Percentiles rank a stretch among this genome's conserved stretches.
These are phyloP conservation scores for Frankliniella fusca DNA, from an alignment of 2,888 invertebrate genomes.

Conservation along the genomic window DNA sequence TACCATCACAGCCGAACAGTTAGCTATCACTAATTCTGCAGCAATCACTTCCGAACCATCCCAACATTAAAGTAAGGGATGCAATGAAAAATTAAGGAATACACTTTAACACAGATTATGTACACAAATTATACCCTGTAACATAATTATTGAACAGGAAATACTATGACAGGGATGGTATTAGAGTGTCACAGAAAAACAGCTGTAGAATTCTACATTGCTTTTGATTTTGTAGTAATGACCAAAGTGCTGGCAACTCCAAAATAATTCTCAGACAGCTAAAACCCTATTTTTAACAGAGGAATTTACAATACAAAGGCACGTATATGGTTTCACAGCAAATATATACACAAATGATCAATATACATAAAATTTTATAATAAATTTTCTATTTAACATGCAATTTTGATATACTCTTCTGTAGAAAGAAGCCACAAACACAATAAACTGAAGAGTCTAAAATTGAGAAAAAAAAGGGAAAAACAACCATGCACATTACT, in stretches of 20 bases:
- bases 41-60: background rate
- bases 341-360: too few species aligned
- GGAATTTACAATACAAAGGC: background rate
- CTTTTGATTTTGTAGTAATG: too few species aligned
- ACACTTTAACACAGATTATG: too few species aligned
- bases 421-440: too few species aligned
- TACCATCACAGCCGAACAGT: constrained; percentile 1
- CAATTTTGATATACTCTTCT: background rate
- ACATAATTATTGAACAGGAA: too few species aligned
- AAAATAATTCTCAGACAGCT: background rate
- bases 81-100: too few species aligned
- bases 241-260: background rate
- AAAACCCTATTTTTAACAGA: background rate
- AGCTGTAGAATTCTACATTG: background rate
- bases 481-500: background rate
- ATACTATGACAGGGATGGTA: background rate
- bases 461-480: background rate
- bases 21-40: background rate
- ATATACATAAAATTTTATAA: background rate
- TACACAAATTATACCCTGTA: too few species aligned
- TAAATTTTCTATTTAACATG: background rate
- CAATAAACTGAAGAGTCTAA: background rate
- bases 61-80: too few species aligned
- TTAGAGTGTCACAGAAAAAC: background rate
- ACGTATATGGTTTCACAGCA: background rate